A percentile compares a stretch with the other conserved stretches of the same genome.
Evolutionary conservation across 2,888 invertebrate genomes (phyloP).

Genomic region (Conus canariensis): DNA sequence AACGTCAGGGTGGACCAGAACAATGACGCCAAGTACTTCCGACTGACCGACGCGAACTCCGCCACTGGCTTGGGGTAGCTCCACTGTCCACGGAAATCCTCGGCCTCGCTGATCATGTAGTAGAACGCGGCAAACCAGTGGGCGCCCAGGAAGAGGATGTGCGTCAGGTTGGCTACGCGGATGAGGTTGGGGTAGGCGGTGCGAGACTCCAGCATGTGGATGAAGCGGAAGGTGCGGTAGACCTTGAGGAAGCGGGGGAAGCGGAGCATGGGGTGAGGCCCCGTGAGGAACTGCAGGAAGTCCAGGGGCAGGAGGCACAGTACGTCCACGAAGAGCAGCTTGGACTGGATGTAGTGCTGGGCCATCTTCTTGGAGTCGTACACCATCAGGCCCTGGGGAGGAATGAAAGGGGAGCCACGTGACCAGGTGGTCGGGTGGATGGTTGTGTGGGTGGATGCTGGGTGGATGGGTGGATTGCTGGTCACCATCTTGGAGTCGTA

Average conservation of each 20-base stretch:
- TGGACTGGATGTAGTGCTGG: conserved; percentile 91
- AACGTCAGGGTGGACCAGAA: conserved; percentile 98
- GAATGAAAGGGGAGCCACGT: background rate
- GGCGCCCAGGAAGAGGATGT: conserved; percentile 94
- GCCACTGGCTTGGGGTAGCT: conserved; percentile 82
- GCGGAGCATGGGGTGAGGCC: conserved; percentile 85
- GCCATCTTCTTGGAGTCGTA: conserved; percentile 94
- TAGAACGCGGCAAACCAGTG: conserved; percentile 99
- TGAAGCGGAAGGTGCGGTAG: conserved; percentile 90
- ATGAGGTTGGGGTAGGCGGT: conserved; percentile 97
- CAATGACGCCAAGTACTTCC: conserved; percentile 95
- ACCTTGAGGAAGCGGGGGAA: conserved; percentile 81
- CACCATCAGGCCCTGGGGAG: conserved; percentile 88
- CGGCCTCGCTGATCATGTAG: conserved; percentile 90
- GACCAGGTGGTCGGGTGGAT: no score
- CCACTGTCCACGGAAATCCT: conserved; percentile 81
- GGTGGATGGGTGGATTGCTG: no score
- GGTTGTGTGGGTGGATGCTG: no score
- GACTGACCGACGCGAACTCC: conserved; percentile 89
- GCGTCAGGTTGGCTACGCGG: conserved; percentile 96
- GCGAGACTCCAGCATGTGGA: conserved; percentile 96
- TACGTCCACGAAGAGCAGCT: conserved; percentile 91
- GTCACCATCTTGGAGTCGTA: no score
- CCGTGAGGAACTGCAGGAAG: conserved; percentile 90
- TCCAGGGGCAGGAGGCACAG: conserved; percentile 91